Base-by-base conservation (phyloP, 2,113 vertebrate genomes). In the Gasterosteus aculeatus region DNA sequence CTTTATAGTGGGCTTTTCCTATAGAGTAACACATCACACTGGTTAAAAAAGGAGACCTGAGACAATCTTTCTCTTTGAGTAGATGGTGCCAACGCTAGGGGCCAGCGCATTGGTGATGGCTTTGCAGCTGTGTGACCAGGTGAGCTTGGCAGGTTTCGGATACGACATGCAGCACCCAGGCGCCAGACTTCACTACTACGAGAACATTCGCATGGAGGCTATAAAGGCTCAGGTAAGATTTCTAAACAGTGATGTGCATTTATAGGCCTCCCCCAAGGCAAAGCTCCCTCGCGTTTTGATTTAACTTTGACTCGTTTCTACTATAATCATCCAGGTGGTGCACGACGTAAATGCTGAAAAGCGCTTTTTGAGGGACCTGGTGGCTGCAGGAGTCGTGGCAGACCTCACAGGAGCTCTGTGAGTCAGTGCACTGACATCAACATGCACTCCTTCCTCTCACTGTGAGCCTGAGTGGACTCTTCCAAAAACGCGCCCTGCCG, bases 61-160 rank as follows among this genome's bases (percentile, higher is more conserved):
- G 33, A 33, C 1, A 0, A 47, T 63, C 74, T 56, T 39, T 47
- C 62, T 44, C 57, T 19, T 54, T 19, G 16, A 62, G 7, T 31
- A 93, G 88, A 92, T 80, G 69, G 66, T 94, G 71, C 95, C 94
- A 6, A 95, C 95, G 0, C 41, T 94, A 8, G 94, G 94, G 5
- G 88, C 92, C 51, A 86, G 81, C n/a, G 94, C 93, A 0, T 88
- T 94, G 67, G 92, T 94, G 73, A 86, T 93, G 88, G 94, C 95
- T 26, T 53, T 95, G 69, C 94, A 94, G 85, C 70, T 95, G 61
- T 95, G 95, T 47, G 94, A 95, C 83, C 93, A 95, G 76, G 93
- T 95, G 39, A 95, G 93, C 66, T 78, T 95, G 57, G 94, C 93
- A 39, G 94, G 95, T 11, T 95, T 95, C 61, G 94, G 94, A 6